Evolutionary conservation across 2,888 invertebrate genomes (phyloP).

Genomic region (Acleris literana): DNA sequence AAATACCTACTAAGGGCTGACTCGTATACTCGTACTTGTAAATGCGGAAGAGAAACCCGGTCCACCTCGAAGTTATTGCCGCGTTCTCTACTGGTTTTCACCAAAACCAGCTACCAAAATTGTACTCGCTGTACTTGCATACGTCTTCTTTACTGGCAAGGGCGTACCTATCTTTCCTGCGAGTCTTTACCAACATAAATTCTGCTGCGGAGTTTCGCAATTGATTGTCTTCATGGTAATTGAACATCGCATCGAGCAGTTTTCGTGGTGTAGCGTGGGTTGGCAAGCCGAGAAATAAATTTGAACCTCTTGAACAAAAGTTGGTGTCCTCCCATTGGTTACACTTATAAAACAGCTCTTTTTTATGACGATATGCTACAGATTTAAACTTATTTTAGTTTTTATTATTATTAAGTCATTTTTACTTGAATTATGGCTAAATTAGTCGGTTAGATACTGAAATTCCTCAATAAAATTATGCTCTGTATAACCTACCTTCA

Average conservation of each 20-base stretch:
- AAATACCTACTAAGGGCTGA: not conserved
- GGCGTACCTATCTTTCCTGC: constrained; percentile 6
- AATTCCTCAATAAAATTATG: no score
- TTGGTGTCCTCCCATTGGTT: constrained; percentile 1
- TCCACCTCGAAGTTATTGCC: constrained; percentile 18
- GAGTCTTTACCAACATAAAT: constrained; percentile 28
- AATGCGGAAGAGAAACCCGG: constrained; percentile 12
- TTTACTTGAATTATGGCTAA: no score
- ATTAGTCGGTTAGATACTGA: no score
- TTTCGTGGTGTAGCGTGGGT: constrained; percentile 27
- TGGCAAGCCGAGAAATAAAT: constrained; percentile 22
- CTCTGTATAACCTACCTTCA: no score
- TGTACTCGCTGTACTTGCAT: not conserved
- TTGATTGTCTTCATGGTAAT: constrained; percentile 34
- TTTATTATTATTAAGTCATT: no score
- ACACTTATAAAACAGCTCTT: not conserved
- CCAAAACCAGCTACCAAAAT: not conserved
- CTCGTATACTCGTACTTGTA: not conserved
- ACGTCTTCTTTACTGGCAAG: constrained; percentile 3
- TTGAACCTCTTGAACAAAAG: constrained; percentile 17
- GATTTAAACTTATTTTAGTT: no score
- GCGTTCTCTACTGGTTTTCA: constrained; percentile 5
- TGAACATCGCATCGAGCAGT: constrained; percentile 29
- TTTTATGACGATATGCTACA: not conserved
- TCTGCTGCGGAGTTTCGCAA: constrained; percentile 26